Evolutionary conservation across 2,888 invertebrate species (phyloP), one percentile per base, ranked within the genome.

Genomic region (Calephelis perditalis): DNA sequence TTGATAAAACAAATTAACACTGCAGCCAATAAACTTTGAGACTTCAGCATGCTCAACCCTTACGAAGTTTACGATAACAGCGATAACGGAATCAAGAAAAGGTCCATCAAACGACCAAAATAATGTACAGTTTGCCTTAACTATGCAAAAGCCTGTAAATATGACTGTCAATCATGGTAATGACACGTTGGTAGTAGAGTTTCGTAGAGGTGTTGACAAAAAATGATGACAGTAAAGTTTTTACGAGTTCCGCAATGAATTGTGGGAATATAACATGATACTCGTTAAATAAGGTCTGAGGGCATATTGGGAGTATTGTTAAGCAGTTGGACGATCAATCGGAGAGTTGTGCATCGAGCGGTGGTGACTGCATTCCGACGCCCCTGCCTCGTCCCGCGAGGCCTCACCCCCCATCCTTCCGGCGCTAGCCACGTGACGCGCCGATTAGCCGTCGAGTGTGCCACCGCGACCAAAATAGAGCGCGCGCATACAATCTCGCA

Each of bases 391-490:
- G 68, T 67, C 70, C 71, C 70, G 70, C 72, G 68, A 74, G 70
- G 63, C 73, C 80, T 76, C 84, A 75, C 86, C 86, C 84, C 84
- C 79, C 87, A 84, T 81, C 82, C 87, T 87, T 85, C 87, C 86
- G 85, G 82, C 81, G 82, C 77, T 81, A 81, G 85, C 88, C 89
- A 89, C 88, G 87, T 88, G 88, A 87, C 87, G 81, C 77, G 81
- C 76, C 86, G 88, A 89, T 89, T 87, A 89, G 88, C 87, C 77
- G 81, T 80, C 78, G 85, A 86, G 82, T 84, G 84, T 84, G 86
- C 86, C 82, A 85, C 85, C 79, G 82, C 81, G 82, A 88, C 86
- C 84, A 81, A 88, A 88, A 88, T 89, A 88, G 86, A 88, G 84
- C 84, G 79, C 80, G 78, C 79, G 78, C 81, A 79, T 76, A 81